phyloP scores from a whole-genome alignment of 2,797 vertebrate species.

The Hoplostethus mediterraneus region DNA sequence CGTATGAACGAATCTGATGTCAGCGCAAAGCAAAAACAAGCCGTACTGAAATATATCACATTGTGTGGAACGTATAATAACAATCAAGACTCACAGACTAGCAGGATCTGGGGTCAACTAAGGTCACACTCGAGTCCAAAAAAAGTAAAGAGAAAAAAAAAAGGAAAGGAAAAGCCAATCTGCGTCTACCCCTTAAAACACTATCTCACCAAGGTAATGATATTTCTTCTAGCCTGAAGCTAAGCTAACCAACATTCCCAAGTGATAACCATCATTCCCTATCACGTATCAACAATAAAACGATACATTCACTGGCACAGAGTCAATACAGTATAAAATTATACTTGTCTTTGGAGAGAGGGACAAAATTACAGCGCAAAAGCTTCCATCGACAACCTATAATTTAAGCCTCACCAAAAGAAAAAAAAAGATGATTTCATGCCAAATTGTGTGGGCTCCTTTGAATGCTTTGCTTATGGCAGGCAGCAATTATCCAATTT shows the following conservation, averaged over 20 bases:
- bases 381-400: constrained; percentile 92
- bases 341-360: constrained; percentile 91
- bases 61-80: not conserved
- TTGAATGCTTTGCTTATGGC: constrained; percentile 90
- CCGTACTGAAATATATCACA: too few relatives aligned
- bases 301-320: constrained; percentile 86
- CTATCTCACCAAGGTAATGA: constrained; percentile 4
- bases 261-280: constrained; percentile 23
- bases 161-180: not conserved
- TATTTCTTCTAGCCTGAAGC: constrained; percentile 4
- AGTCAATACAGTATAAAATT: constrained; percentile 89
- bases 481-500: constrained; percentile 94
- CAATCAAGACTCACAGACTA: not conserved
- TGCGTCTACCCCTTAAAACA: too few relatives aligned
- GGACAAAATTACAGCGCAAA: constrained; percentile 93
- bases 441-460: constrained; percentile 78
- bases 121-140: not conserved
- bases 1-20: not conserved
- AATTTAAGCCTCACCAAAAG: constrained; percentile 92
- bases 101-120: not conserved
- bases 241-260: constrained; percentile 22
- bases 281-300: constrained; percentile 75
- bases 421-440: constrained; percentile 70
- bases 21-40: not conserved
- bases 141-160: not conserved